Evolutionary conservation across 1,140 invertebrate species (phyloP).

Genomic region (Solen grandis): DNA sequence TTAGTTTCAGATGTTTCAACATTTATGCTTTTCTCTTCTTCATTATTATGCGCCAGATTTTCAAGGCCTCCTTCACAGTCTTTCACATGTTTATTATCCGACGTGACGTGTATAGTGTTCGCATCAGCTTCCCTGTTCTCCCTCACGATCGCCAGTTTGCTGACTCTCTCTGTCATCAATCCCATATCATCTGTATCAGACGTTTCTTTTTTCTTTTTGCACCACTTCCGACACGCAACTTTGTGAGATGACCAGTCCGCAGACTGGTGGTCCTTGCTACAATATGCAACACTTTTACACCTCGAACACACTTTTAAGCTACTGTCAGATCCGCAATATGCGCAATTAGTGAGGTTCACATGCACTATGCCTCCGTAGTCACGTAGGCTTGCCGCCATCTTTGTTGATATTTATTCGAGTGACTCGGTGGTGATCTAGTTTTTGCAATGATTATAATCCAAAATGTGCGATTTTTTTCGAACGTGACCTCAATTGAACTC

Average conservation of each 20-base stretch:
- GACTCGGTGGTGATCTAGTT: too few species aligned
- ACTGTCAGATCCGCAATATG: slow-evolving; percentile 13
- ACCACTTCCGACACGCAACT: slow-evolving; percentile 72
- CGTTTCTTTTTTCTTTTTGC: slow-evolving; percentile 1
- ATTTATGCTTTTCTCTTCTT: not conserved
- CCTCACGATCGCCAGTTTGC: too few species aligned
- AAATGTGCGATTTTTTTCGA: too few species aligned
- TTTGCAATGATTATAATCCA: too few species aligned
- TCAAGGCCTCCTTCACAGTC: not conserved
- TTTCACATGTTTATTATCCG: not conserved
- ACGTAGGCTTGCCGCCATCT: slow-evolving; percentile 46
- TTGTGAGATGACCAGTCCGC: slow-evolving; percentile 89
- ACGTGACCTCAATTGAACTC: too few species aligned
- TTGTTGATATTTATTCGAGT: not conserved
- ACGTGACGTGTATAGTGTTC: too few species aligned
- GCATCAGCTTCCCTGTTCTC: too few species aligned
- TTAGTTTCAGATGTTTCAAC: not conserved
- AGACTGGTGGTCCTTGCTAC: slow-evolving; percentile 89
- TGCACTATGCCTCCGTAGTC: slow-evolving; percentile 33
- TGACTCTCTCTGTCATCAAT: slow-evolving; percentile 26
- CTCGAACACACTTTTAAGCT: slow-evolving; percentile 65
- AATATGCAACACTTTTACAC: slow-evolving; percentile 88
- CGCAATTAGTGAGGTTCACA: slow-evolving; percentile 16
- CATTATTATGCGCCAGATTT: not conserved
- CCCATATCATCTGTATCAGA: slow-evolving; percentile 18